These are phyloP conservation scores for Boloria euphrosyne DNA, from an alignment of 2,888 invertebrate species.

Conservation along the genomic window DNA sequence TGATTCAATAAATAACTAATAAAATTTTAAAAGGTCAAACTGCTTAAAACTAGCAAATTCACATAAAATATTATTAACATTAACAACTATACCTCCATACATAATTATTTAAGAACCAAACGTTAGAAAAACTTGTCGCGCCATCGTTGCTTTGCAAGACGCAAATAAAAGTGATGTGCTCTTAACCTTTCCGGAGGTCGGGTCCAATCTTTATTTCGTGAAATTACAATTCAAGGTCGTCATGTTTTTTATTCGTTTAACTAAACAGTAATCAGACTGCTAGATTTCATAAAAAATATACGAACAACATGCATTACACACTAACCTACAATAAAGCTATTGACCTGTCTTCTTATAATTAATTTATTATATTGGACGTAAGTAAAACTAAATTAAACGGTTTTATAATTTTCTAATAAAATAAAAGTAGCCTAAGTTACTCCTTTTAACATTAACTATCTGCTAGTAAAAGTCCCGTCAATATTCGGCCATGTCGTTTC, in stretches of 20 bases:
- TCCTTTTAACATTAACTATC: no score
- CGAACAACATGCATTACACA: not conserved
- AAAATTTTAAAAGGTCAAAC: slow-evolving; percentile 42
- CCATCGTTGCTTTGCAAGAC: slow-evolving; percentile 53
- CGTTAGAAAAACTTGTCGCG: slow-evolving; percentile 56
- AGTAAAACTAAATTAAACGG: no score
- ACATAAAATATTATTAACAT: slow-evolving; percentile 42
- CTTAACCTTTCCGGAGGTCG: slow-evolving; percentile 77
- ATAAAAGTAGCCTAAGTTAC: no score
- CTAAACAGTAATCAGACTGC: slow-evolving; percentile 14
- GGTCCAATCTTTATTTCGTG: slow-evolving; percentile 62
- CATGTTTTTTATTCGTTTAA: slow-evolving; percentile 48
- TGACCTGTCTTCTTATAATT: no score
- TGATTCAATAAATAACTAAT: slow-evolving; percentile 26
- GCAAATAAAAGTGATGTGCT: slow-evolving; percentile 74
- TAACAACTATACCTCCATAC: slow-evolving; percentile 39
- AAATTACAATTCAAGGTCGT: slow-evolving; percentile 74
- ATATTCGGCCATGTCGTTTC: no score
- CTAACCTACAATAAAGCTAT: not conserved
- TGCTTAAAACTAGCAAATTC: slow-evolving; percentile 40
- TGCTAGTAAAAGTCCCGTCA: no score
- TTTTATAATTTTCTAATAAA: no score
- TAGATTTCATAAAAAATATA: not conserved
- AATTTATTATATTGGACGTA: no score
- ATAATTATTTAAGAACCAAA: slow-evolving; percentile 43